phyloP scores from a whole-genome alignment of 2,797 vertebrate genomes.

The Acropternis orthonyx region DNA sequence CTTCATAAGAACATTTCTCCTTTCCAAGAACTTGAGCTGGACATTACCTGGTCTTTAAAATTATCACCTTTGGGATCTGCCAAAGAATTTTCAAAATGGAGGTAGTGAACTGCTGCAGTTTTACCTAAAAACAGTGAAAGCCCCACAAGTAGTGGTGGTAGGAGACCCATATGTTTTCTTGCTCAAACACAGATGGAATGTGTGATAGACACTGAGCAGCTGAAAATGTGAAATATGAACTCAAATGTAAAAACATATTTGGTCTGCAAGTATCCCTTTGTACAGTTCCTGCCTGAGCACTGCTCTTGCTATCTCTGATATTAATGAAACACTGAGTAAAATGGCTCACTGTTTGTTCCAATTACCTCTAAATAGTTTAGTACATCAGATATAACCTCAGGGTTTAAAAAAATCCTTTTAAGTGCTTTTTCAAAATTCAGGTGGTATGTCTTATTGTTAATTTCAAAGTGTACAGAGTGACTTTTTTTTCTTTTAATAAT shows the following conservation, averaged over 20 bases:
- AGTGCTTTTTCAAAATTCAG: neutral
- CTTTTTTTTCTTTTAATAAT: neutral
- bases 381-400: neutral
- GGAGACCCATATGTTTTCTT: neutral
- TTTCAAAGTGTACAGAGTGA: neutral
- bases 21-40: neutral
- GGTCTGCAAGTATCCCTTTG: neutral
- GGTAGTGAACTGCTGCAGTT: neutral
- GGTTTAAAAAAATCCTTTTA: neutral
- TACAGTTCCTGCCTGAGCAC: neutral
- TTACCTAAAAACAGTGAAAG: neutral
- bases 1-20: neutral
- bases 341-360: neutral
- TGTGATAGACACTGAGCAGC: neutral
- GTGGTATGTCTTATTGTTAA: neutral
- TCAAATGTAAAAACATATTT: neutral
- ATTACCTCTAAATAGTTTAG: conserved; percentile 25
- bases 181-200: neutral
- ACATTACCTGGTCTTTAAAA: rapidly evolving
- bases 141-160: neutral
- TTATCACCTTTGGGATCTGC: neutral
- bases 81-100: neutral
- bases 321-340: neutral
- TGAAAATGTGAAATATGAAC: neutral
- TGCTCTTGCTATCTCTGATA: neutral